Evolutionary conservation across 2,113 vertebrate genomes (phyloP), one percentile per base, ranked within the genome.

Genomic region (Prunella fulvescens): DNA sequence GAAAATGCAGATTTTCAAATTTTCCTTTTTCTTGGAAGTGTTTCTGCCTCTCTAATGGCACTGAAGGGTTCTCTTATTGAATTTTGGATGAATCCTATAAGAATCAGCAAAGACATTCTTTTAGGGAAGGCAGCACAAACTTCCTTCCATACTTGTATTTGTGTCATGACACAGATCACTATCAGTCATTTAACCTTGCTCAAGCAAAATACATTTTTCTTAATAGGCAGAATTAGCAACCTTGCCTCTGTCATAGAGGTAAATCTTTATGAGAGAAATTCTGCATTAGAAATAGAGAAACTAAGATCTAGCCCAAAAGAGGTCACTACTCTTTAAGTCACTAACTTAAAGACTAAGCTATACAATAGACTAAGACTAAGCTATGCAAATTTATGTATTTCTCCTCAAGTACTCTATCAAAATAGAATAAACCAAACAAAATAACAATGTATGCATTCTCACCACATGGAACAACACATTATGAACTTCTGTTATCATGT

Each of bases 1-100:
- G 78, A 94, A 97, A 93, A 93, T 65, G 87, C 74, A 90, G 81
- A 82, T 91, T 85, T 96, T 95, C 5, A 77, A 54, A 20, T 92
- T 94, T 95, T 95, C 81, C 71, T 85, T 92, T 96, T 95, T 88
- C 89, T 91, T 94, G 73, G 89, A 95, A 82, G 54, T 62, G 20
- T 12, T 91, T 89, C 48, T 91, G 70, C 39, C 44, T 87, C 48
- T 82, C 42, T 76, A 61, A 70, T 7, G 9, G 37, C 47, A 58
- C 47, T 73, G 67, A 93, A 80, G 39, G 29, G 17, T 76, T 93
- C 50, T 82, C 45, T 76, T 78, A 70, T 9, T 70, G 73, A 80
- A 53, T 89, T 92, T 85, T 94, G 87, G 91, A 89, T 50, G 28
- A 85, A 81, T 42, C 18, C 70, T 93, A 58, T 16, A 77, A 91